Percentiles rank a stretch among this genome's conserved stretches.
These are phyloP conservation scores for Sweltsa coloradensis DNA, from an alignment of 1,140 invertebrate species.

Conservation along the genomic window DNA sequence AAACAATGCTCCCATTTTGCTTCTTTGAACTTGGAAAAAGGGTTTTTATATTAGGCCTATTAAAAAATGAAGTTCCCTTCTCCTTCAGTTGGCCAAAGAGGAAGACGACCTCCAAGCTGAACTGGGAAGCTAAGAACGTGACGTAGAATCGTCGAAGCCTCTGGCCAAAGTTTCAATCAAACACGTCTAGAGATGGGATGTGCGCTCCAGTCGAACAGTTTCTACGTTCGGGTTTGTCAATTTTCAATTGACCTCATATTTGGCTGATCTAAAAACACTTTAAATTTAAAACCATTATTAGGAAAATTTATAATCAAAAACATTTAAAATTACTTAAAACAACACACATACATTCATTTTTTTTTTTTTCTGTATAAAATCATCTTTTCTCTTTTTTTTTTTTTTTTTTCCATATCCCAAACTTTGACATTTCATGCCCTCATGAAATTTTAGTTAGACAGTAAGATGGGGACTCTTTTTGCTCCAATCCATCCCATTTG, in stretches of 20 bases:
- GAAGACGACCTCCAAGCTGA: conserved; percentile 66
- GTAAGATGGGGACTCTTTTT: too few species aligned
- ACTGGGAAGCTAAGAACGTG: conserved; percentile 70
- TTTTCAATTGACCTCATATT: conserved; percentile 75
- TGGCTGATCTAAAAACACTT: conserved; percentile 39
- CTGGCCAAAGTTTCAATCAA: conserved; percentile 43
- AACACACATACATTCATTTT: too few species aligned
- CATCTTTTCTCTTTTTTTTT: too few species aligned
- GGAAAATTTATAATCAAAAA: neutral
- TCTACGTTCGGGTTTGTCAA: conserved; percentile 79
- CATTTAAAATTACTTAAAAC: too few species aligned
- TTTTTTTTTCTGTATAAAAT: too few species aligned
- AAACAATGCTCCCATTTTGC: too few species aligned
- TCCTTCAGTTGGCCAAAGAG: conserved; percentile 64
- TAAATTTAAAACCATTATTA: neutral
- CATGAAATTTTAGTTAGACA: too few species aligned
- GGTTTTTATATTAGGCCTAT: too few species aligned
- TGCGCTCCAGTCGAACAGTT: conserved; percentile 57
- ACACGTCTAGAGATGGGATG: conserved; percentile 60
- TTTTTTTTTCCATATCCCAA: too few species aligned
- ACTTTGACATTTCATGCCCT: too few species aligned
- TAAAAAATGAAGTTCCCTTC: conserved; percentile 57
- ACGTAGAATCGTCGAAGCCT: conserved; percentile 53
- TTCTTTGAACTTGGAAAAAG: too few species aligned
- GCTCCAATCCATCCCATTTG: too few species aligned